phyloP scores from a whole-genome alignment of 2,888 invertebrate genomes.

The Oligia strigilis region DNA sequence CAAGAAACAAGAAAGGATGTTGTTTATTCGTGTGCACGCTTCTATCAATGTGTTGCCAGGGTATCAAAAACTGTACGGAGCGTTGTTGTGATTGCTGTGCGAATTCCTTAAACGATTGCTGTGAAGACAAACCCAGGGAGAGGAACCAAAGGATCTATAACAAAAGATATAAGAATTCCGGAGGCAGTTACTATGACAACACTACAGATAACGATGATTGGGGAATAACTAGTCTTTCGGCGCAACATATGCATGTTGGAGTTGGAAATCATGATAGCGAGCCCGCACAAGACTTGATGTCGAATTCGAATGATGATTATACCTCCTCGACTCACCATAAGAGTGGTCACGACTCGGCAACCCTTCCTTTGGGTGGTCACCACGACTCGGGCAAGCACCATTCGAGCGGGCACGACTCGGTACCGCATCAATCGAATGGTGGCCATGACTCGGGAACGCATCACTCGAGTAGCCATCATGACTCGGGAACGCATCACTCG shows the following conservation, averaged over 20 bases:
- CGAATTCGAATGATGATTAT: constrained; percentile 16
- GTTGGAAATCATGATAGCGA: constrained; percentile 14
- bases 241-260: constrained; percentile 23
- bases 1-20: constrained; percentile 61
- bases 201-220: constrained; percentile 45
- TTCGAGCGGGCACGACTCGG: constrained; percentile 5
- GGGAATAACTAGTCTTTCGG: constrained; percentile 44
- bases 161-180: constrained; percentile 44
- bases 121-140: constrained; percentile 66
- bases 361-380: constrained; percentile 6
- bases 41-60: constrained; percentile 63
- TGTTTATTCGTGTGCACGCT: constrained; percentile 62
- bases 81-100: constrained; percentile 69
- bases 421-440: constrained; percentile 18
- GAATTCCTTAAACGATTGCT: constrained; percentile 66
- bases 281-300: constrained; percentile 13
- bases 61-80: constrained; percentile 66
- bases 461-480: constrained; percentile 8
- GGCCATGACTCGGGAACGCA: constrained; percentile 16
- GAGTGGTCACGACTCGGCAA: constrained; percentile 14
- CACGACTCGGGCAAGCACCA: constrained; percentile 20
- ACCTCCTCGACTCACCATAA: constrained; percentile 7
- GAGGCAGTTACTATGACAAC: constrained; percentile 31
- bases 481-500: constrained; percentile 13
- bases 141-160: constrained; percentile 22